A percentile compares a stretch with the other conserved stretches of the same genome.
Conservation (phyloP, 2,888 invertebrate species). For the Sinhomidia bicolor region DNA sequence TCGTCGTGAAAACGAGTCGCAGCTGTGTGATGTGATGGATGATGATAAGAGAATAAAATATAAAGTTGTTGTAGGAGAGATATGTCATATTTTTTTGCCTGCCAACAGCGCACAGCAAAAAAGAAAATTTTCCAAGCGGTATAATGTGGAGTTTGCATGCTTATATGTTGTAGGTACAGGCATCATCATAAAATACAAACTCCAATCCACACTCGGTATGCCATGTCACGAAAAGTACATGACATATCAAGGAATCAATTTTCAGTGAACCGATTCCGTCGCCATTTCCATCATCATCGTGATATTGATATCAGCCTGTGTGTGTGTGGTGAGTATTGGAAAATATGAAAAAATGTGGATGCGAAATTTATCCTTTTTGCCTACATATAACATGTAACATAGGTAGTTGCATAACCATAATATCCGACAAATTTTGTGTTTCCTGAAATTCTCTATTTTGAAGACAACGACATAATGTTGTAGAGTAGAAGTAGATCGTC, state of each 20-base stretch:
- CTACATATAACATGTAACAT: neutral
- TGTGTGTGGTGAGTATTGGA: no score
- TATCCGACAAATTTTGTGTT: neutral
- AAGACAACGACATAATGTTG: neutral
- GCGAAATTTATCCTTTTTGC: no score
- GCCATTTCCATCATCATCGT: neutral
- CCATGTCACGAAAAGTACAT: neutral
- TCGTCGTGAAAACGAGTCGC: neutral
- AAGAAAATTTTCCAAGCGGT: no score
- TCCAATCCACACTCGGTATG: no score
- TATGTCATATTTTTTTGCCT: neutral
- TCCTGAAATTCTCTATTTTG: neutral
- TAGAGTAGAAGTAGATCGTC: neutral
- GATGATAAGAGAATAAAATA: neutral
- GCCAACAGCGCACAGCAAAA: neutral
- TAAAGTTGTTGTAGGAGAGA: neutral
- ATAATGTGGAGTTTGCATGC: neutral
- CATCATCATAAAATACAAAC: no score
- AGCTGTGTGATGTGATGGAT: neutral
- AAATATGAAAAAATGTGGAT: no score
- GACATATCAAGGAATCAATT: constrained; percentile 38
- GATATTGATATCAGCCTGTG: neutral
- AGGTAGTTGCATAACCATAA: neutral
- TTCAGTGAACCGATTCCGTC: constrained; percentile 11
- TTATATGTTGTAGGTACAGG: no score